Evolutionary conservation across 2,888 invertebrate genomes (phyloP).

Genomic region (Brachynemurus nebulosus): DNA sequence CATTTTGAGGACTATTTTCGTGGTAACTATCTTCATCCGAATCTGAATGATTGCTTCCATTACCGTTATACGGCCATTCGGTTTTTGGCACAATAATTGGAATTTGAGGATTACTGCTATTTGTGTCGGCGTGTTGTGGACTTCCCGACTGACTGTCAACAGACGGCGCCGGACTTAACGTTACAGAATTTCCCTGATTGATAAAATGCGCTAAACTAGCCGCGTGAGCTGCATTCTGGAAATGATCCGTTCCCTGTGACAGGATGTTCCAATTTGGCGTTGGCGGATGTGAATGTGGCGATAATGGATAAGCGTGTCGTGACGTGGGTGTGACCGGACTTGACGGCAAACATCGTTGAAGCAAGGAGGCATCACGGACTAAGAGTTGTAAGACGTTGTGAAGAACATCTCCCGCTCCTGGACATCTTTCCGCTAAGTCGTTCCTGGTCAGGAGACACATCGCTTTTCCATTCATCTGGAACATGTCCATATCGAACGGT

Average conservation of each 20-base stretch:
- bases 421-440: conserved; percentile 82
- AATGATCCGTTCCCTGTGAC: conserved; percentile 26
- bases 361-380: conserved; percentile 62
- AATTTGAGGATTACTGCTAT: conserved; percentile 22
- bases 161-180: conserved; percentile 80
- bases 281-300: conserved; percentile 68
- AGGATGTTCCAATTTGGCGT: conserved; percentile 63
- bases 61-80: conserved; percentile 21
- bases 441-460: conserved; percentile 78
- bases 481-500: conserved; percentile 82
- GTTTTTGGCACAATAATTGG: conserved; percentile 6
- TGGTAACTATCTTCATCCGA: conserved; percentile 62
- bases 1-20: conserved; percentile 21
- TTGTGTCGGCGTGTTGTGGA: conserved; percentile 57
- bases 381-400: conserved; percentile 86
- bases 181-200: conserved; percentile 69
- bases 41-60: conserved; percentile 63
- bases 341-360: conserved; percentile 66
- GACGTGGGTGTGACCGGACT: conserved; percentile 73
- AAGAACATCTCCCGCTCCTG: conserved; percentile 84
- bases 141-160: conserved; percentile 78
- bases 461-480: conserved; percentile 96
- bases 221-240: conserved; percentile 35
- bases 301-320: conserved; percentile 56
- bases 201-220: conserved; percentile 58